These are phyloP conservation scores for Plectus sambesii DNA, from an alignment of 1,140 invertebrate genomes.

Conservation along the genomic window DNA sequence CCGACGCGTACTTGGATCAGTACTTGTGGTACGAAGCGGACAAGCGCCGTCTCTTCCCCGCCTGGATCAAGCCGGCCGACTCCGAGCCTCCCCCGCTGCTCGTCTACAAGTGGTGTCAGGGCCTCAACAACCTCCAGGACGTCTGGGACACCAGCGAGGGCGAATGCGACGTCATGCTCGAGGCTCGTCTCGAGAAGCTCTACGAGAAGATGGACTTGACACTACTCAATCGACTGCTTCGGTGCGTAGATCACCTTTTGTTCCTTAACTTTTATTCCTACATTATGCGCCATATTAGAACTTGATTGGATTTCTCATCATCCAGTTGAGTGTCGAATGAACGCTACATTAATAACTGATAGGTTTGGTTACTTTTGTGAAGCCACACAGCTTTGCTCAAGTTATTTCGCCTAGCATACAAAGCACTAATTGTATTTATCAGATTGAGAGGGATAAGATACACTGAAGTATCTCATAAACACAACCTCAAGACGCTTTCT, in stretches of 20 bases:
- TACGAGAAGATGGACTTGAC: slow-evolving; percentile 99
- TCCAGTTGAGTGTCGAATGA: too few species aligned
- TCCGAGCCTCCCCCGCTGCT: slow-evolving; percentile 92
- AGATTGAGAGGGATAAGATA: too few species aligned
- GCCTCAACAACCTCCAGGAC: slow-evolving; percentile 93
- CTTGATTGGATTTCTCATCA: too few species aligned
- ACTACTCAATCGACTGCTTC: slow-evolving; percentile 79
- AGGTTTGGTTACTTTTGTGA: too few species aligned
- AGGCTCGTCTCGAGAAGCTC: slow-evolving; percentile 83
- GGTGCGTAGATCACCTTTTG: too few species aligned
- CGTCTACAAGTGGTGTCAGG: slow-evolving; percentile 99
- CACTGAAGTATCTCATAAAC: too few species aligned
- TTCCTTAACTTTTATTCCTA: too few species aligned
- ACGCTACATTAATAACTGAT: too few species aligned
- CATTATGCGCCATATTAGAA: too few species aligned
- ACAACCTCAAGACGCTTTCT: slow-evolving; percentile 6
- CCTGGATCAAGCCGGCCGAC: slow-evolving; percentile 97
- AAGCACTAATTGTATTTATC: too few species aligned
- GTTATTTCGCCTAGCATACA: too few species aligned
- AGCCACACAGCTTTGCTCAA: too few species aligned
- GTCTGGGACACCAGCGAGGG: slow-evolving; percentile 97
- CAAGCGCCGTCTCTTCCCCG: slow-evolving; percentile 85
- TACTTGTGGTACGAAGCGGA: slow-evolving; percentile 99
- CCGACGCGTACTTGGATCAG: slow-evolving; percentile 98
- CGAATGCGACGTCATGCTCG: slow-evolving; percentile 95